Conservation (phyloP, 2,888 invertebrate species). For the Xestia sexstrigata region DNA sequence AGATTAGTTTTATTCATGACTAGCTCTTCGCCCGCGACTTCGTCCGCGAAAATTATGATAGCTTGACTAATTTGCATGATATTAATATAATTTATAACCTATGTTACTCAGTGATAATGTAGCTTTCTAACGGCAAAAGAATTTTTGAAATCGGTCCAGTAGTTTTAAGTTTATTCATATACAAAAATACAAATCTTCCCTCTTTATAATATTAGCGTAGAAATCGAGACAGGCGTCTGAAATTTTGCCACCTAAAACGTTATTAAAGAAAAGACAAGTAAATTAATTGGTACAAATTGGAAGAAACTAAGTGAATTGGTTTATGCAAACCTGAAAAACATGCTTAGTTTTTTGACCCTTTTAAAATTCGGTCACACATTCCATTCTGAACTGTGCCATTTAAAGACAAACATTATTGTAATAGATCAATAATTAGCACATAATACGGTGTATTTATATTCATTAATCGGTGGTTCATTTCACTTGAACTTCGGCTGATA, state of each 20-base stretch:
- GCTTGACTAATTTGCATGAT: too few species aligned
- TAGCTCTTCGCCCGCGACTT: too few species aligned
- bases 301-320: background rate
- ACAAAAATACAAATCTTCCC: too few species aligned
- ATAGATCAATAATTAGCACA: constrained; percentile 52
- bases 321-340: background rate
- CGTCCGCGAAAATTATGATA: too few species aligned
- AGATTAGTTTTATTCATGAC: too few species aligned
- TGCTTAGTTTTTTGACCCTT: background rate
- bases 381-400: constrained; percentile 3
- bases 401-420: constrained; percentile 10
- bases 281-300: background rate
- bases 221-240: background rate
- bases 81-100: too few species aligned
- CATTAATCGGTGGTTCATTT: constrained; percentile 53
- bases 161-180: too few species aligned
- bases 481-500: constrained; percentile 52
- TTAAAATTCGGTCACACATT: constrained; percentile 11
- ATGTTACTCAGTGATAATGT: too few species aligned
- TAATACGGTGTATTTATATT: constrained; percentile 44
- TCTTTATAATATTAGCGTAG: too few species aligned
- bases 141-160: too few species aligned
- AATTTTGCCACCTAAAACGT: background rate
- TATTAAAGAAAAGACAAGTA: background rate
- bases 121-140: too few species aligned